Conservation (phyloP, 2,113 vertebrate species). For the Lontra canadensis region DNA sequence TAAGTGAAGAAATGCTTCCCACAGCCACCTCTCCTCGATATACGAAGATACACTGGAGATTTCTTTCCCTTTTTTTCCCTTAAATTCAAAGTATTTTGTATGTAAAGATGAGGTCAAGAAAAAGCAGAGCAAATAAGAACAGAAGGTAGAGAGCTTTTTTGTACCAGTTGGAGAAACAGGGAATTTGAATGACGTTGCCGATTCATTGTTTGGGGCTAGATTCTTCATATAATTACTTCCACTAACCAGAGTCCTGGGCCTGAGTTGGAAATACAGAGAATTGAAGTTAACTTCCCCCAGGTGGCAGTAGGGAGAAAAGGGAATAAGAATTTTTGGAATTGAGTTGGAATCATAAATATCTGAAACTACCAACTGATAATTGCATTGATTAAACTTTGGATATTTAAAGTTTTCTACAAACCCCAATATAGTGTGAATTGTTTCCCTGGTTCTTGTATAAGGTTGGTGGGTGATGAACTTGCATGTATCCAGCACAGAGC, state of each 20-base stretch:
- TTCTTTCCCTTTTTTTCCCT: neutral
- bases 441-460: neutral
- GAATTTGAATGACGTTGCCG: no score
- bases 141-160: neutral
- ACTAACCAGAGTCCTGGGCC: neutral
- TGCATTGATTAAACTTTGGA: neutral
- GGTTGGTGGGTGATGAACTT: rapidly evolving
- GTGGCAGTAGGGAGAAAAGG: neutral
- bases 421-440: neutral
- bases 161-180: neutral
- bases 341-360: neutral
- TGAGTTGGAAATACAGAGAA: neutral
- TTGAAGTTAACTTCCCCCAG: neutral
- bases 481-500: neutral
- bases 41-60: neutral
- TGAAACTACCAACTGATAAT: neutral
- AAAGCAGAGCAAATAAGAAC: neutral
- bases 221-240: no score
- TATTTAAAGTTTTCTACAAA: neutral
- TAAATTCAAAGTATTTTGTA: neutral
- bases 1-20: neutral
- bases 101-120: neutral
- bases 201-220: neutral
- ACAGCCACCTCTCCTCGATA: rapidly evolving
- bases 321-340: neutral